Evolutionary conservation across 2,888 invertebrate genomes (phyloP).

Genomic region (Trichogramma dendrolimi): DNA sequence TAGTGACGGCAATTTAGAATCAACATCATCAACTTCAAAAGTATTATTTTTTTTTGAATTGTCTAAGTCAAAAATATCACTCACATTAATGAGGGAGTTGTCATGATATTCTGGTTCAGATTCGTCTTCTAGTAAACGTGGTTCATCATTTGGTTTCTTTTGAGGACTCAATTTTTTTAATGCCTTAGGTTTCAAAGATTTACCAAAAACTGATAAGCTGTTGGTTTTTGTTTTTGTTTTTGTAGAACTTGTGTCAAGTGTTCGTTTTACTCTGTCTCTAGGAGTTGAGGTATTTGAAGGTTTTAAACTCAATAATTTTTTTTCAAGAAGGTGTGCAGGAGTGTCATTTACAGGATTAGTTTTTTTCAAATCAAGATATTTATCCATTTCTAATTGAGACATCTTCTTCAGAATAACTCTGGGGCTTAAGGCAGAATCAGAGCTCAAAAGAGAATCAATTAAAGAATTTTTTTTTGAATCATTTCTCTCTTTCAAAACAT

Average conservation of each 20-base stretch:
- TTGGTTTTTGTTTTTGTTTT: background rate
- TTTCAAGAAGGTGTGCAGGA: constrained; percentile 10
- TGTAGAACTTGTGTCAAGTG: background rate
- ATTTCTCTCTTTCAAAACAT: too few relatives aligned
- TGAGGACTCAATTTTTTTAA: constrained; percentile 14
- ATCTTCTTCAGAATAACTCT: constrained; percentile 19
- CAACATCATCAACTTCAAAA: constrained; percentile 30
- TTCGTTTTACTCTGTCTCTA: constrained; percentile 17
- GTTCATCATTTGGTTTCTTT: background rate
- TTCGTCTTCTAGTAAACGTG: constrained; percentile 24
- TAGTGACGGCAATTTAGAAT: constrained; percentile 10
- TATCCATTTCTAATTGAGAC: constrained; percentile 20
- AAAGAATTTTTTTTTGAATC: background rate
- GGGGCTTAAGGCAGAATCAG: constrained; percentile 18
- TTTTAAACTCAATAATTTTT: constrained; percentile 12
- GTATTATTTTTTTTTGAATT: constrained; percentile 20
- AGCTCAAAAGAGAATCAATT: background rate
- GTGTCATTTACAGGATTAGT: constrained; percentile 8
- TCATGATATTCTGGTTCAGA: constrained; percentile 23
- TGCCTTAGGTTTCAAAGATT: constrained; percentile 16
- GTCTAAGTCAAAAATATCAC: constrained; percentile 27
- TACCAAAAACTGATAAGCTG: background rate
- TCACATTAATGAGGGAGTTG: constrained; percentile 22
- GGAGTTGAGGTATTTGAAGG: constrained; percentile 24
- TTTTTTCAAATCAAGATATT: background rate